These are phyloP conservation scores for Empidonax traillii DNA, from an alignment of 2,113 vertebrate genomes.

Conservation along the genomic window DNA sequence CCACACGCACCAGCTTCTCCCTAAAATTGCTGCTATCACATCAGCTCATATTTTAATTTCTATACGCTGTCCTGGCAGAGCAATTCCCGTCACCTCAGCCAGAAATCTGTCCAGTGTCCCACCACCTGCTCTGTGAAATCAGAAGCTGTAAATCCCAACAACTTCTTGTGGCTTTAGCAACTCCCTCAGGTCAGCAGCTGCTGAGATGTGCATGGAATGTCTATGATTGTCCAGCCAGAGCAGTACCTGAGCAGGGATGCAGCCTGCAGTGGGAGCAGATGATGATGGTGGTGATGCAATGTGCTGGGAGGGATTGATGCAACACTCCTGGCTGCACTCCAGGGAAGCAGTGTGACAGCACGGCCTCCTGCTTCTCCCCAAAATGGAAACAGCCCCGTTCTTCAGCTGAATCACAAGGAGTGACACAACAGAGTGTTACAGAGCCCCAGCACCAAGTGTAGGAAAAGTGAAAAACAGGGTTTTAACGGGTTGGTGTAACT, in stretches of 20 bases:
- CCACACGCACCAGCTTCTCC: accelerated
- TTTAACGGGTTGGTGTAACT: accelerated
- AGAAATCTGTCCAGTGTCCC: not conserved
- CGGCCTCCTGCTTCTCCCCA: not conserved
- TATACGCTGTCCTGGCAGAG: accelerated
- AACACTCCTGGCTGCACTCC: not conserved
- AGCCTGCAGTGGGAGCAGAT: not conserved
- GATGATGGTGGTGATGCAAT: not conserved
- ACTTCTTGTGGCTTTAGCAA: not conserved
- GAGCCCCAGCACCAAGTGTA: not conserved
- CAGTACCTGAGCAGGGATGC: accelerated
- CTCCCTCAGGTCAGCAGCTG: not conserved
- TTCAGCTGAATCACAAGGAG: not conserved
- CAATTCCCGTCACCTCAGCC: not conserved
- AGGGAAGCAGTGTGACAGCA: not conserved
- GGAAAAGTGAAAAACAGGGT: not conserved
- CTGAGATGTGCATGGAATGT: accelerated
- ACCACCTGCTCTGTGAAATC: not conserved
- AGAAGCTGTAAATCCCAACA: not conserved
- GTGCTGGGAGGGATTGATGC: not conserved
- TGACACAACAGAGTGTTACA: not conserved
- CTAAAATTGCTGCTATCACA: accelerated
- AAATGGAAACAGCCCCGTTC: not conserved
- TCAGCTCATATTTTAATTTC: accelerated
- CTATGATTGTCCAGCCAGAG: not conserved